phyloP scores from a whole-genome alignment of 2,888 invertebrate genomes.

The Cataglyphis altisquamis region DNA sequence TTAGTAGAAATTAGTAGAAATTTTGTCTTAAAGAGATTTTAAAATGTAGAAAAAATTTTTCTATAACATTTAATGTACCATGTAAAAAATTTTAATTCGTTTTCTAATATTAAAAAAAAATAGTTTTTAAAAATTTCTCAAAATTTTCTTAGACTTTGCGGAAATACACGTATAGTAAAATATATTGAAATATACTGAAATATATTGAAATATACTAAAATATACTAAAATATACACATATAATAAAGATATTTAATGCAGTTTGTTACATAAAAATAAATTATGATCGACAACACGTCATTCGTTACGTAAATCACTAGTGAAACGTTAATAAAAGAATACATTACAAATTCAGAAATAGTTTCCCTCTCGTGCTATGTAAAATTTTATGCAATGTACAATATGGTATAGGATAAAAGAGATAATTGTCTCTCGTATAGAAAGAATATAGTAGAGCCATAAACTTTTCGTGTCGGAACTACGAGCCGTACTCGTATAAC shows the following conservation, averaged over 20 bases:
- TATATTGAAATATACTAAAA: no score
- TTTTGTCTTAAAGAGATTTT: not conserved
- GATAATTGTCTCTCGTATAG: not conserved
- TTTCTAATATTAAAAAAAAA: not conserved
- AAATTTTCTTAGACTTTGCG: not conserved
- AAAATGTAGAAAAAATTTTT: not conserved
- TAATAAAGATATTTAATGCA: not conserved
- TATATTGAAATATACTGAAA: not conserved
- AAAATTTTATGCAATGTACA: not conserved
- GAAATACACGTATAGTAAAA: not conserved
- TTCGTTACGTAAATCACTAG: constrained; percentile 19
- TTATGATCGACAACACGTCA: constrained; percentile 20
- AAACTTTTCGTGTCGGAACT: not conserved
- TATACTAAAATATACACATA: not conserved
- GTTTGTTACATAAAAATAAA: not conserved
- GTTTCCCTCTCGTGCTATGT: not conserved
- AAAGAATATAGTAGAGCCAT: not conserved
- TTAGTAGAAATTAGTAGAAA: not conserved
- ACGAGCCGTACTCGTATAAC: constrained; percentile 26
- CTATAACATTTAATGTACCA: not conserved
- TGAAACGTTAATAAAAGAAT: constrained; percentile 21
- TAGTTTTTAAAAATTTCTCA: not conserved
- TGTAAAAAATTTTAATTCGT: not conserved
- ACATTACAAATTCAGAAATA: not conserved
- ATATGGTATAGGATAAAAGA: not conserved